These are phyloP conservation scores for Murina feae DNA, from an alignment of 2,113 vertebrate genomes.

Conservation along the genomic window DNA sequence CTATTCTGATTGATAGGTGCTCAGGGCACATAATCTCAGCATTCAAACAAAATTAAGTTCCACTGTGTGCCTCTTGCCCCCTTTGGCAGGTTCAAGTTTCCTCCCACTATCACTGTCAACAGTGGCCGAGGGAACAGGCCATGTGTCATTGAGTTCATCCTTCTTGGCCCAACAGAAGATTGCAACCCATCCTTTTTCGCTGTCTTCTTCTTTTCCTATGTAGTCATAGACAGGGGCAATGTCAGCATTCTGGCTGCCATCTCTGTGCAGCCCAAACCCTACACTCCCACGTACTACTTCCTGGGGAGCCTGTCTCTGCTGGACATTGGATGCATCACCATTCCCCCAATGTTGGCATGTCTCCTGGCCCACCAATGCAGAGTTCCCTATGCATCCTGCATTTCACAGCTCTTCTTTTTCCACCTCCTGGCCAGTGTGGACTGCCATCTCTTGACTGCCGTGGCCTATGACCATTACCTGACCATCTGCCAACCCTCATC, in stretches of 20 bases:
- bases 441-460: slow-evolving; percentile 47
- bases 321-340: background rate
- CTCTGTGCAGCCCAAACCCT: slow-evolving; percentile 9
- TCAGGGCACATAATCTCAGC: background rate
- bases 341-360: slow-evolving; percentile 32
- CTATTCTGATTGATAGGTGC: background rate
- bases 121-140: background rate
- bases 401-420: slow-evolving; percentile 34
- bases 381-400: slow-evolving; percentile 15
- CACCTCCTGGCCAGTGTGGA: slow-evolving; percentile 20
- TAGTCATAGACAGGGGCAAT: background rate
- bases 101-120: background rate
- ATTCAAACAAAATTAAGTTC: background rate
- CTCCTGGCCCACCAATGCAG: background rate
- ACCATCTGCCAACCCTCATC: slow-evolving; percentile 41
- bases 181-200: background rate
- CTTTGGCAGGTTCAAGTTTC: background rate
- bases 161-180: slow-evolving; percentile 5
- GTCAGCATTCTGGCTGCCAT: slow-evolving; percentile 1
- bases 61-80: background rate
- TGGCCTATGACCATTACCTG: slow-evolving; percentile 46
- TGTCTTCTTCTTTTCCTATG: background rate
- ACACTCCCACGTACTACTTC: slow-evolving; percentile 43
- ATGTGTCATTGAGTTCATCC: slow-evolving; percentile 15
- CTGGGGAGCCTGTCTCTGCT: slow-evolving; percentile 27